Percentiles rank a stretch among this genome's conserved stretches.
These are phyloP conservation scores for Acleris holmiana DNA, from an alignment of 2,888 invertebrate genomes.

Conservation along the genomic window DNA sequence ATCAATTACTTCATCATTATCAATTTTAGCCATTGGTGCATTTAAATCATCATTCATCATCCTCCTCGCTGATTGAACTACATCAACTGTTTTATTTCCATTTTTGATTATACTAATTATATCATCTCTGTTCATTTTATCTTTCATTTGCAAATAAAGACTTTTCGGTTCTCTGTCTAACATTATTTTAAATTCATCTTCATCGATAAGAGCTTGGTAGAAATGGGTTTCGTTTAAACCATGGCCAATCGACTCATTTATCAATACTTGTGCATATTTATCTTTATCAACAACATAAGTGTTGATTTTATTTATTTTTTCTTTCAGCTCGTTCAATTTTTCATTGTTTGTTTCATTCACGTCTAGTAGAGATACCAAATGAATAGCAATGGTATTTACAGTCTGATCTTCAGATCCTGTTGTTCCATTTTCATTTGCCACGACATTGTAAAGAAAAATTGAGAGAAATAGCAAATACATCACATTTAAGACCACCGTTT, in stretches of 20 bases:
- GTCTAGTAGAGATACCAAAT: conserved; percentile 46
- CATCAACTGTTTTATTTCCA: conserved; percentile 43
- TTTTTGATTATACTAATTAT: conserved; percentile 58
- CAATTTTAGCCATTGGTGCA: conserved; percentile 29
- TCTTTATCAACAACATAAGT: conserved; percentile 59
- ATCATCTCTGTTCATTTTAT: conserved; percentile 73
- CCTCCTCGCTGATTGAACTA: conserved; percentile 59
- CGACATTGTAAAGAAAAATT: conserved; percentile 33
- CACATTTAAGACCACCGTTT: conserved; percentile 7
- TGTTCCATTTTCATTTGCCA: conserved; percentile 21
- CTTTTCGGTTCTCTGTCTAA: conserved; percentile 54
- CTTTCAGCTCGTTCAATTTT: conserved; percentile 59
- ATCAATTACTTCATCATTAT: conserved; percentile 51
- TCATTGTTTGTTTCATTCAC: conserved; percentile 38
- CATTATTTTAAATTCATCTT: conserved; percentile 58
- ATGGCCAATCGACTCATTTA: conserved; percentile 54
- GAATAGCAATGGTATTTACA: conserved; percentile 48
- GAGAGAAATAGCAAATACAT: conserved; percentile 20
- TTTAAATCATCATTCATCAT: conserved; percentile 46
- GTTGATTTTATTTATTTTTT: conserved; percentile 59
- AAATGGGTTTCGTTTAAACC: conserved; percentile 65
- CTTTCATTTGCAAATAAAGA: conserved; percentile 68
- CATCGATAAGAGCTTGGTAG: conserved; percentile 59
- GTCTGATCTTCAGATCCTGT: conserved; percentile 32
- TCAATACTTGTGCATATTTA: conserved; percentile 50